Base-by-base conservation (phyloP, 1,140 invertebrate species). In the Pseudachorutes palmiensis region DNA sequence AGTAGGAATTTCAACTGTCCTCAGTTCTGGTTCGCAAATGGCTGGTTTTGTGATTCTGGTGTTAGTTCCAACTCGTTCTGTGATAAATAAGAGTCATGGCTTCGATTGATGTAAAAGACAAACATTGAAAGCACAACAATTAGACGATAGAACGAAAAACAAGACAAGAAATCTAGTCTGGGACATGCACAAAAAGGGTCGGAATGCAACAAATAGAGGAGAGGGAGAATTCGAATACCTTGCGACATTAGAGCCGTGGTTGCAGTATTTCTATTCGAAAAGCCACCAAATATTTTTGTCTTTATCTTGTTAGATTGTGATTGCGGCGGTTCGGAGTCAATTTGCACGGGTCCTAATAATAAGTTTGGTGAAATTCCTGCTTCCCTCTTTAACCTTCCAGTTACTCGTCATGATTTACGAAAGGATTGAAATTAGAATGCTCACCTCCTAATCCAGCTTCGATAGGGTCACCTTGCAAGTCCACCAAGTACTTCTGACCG, bases 21-120 rank as follows among this genome's bases (percentile, higher is more conserved):
- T 65, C 29, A 69, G 22, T 30, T 69, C 67, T 3, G 66, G 66
- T 22, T 49, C 61, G 28, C 66, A 68, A 29, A 22, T 28, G 3
- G 66, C 66, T 22, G 41, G 19, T 36, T 28, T 48, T 33, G 60
- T 63, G n/a, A 68, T 41, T 48, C 28, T 36, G 41, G 62, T n/a
- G 2, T 9, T 22, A 57, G 14, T 59, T 58, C 12, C 31, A 9
- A 55, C 51, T 14, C 51, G 51, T 55, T 55, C 51, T 55, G 51
- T 5, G 24, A 55, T 45, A n/a, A n/a, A n/a, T n/a, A n/a, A n/a
- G n/a, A n/a, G n/a, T n/a, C n/a, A n/a, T n/a, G n/a, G n/a, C n/a
- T n/a, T n/a, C n/a, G n/a, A n/a, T n/a, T n/a, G n/a, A n/a, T n/a
- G n/a, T n/a, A n/a, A n/a, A n/a, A n/a, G n/a, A n/a, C n/a, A n/a